These are phyloP conservation scores for Stegastes partitus DNA, from an alignment of 2,113 vertebrate genomes.

Conservation along the genomic window DNA sequence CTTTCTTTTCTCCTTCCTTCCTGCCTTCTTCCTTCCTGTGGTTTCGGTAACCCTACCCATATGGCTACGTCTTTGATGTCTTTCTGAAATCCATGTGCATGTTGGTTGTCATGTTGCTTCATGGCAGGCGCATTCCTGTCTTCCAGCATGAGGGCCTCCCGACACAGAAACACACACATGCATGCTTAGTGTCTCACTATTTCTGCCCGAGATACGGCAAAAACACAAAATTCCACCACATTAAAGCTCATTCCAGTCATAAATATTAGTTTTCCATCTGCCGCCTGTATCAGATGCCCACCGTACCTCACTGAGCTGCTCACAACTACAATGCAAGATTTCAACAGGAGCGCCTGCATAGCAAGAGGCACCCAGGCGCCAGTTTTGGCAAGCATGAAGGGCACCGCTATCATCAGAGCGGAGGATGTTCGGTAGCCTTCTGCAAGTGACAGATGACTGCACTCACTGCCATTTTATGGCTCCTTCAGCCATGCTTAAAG, in stretches of 20 bases:
- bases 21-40: conserved; percentile 47
- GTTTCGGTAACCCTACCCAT: conserved; percentile 65
- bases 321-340: background rate
- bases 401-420: conserved; percentile 54
- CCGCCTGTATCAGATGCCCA: background rate
- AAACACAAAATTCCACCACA: background rate
- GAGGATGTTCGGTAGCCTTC: conserved; percentile 60
- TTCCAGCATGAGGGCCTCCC: conserved; percentile 27
- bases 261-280: background rate
- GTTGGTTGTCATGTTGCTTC: conserved; percentile 68
- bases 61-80: conserved; percentile 75
- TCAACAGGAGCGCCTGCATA: conserved; percentile 8
- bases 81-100: conserved; percentile 61
- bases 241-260: background rate
- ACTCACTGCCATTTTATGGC: conserved; percentile 70
- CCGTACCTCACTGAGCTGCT: background rate
- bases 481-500: conserved; percentile 65
- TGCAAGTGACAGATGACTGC: conserved; percentile 68
- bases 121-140: conserved; percentile 48
- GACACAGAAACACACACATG: conserved; percentile 40
- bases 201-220: background rate
- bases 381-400: conserved; percentile 74
- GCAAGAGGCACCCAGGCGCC: conserved; percentile 18
- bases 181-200: background rate
- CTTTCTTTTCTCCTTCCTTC: background rate